Evolutionary conservation across 2,113 vertebrate species (phyloP), one percentile per base, ranked within the genome.

Genomic region (Alces alces): DNA sequence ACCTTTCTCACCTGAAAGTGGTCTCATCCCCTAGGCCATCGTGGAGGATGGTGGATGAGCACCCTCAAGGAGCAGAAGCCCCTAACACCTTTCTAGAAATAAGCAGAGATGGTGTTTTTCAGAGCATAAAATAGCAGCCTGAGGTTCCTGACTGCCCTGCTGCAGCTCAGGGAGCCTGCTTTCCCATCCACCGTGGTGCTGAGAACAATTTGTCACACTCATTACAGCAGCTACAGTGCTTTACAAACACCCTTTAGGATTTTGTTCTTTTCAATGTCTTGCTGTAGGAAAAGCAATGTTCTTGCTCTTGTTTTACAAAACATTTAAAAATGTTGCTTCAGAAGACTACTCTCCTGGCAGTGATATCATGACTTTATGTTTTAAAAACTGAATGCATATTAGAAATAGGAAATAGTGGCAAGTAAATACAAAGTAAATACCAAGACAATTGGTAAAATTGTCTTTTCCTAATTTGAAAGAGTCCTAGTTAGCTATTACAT

Each of bases 241-340:
- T 83, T 52, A 61, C 4, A 88, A 15, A 82, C 45, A 36, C 12
- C 30, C 30, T 6, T 79, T 61, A 50, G 55, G 55, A 60, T 43
- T 47, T 30, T 14, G 52, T 11, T 36, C 45, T 61, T 84, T 84
- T 54, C 50, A 7, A 0, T 30, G 14, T 54, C 78, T 92, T 43
- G 61, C 61, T 73, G 7, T 23, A 33, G 66, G 57, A 47, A 93
- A 50, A 78, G 9, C 39, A 60, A 12, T 50, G n/a, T 16, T 64
- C 47, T 93, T 43, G 70, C 27, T 84, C 28, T 8, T 21, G 57
- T 66, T 87, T 89, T 70, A 87, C 25, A 64, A 33, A 87, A 84
- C 11, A 43, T 89, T 91, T 54, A n/a, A 61, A 84, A 88, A 64
- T 17, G n/a, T 7, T 54, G 10, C n/a, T n/a, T n/a, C 21, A 82